A percentile compares a stretch with the other conserved stretches of the same genome.
phyloP scores from a whole-genome alignment of 64 coral and sea anemone genomes.

The Anthopleura sola region DNA sequence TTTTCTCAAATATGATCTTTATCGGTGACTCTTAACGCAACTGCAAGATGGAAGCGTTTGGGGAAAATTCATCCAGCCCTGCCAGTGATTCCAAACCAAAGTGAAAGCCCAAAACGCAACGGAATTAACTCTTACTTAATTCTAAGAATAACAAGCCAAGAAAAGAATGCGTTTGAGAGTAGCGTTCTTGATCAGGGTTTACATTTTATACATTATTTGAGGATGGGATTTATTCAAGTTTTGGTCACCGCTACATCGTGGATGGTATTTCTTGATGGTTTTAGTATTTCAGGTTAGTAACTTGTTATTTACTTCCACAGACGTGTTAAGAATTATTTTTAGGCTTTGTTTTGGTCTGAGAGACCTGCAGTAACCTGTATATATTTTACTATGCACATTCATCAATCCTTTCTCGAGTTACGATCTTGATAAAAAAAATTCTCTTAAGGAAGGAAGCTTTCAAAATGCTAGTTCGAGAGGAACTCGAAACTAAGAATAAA shows the following conservation, averaged over 20 bases:
- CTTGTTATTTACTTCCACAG: neutral
- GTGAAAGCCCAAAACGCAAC: neutral
- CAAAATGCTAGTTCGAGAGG: neutral
- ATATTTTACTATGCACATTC: constrained; percentile 1
- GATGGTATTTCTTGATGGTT: neutral
- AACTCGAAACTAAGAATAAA: neutral
- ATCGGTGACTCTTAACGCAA: constrained; percentile 15
- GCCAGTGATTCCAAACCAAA: neutral
- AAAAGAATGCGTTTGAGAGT: neutral
- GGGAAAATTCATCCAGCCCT: neutral
- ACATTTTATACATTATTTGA: neutral
- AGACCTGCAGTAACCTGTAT: constrained; percentile 6
- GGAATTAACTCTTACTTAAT: neutral
- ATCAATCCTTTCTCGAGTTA: neutral
- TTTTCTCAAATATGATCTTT: constrained; percentile 21
- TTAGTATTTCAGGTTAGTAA: neutral
- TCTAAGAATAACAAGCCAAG: neutral
- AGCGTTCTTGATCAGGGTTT: neutral
- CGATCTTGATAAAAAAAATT: neutral
- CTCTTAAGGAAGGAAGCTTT: neutral
- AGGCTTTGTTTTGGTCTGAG: neutral
- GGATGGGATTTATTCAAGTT: constrained; percentile 1
- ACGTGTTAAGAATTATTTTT: neutral
- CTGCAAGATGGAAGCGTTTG: neutral
- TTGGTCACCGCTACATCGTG: neutral